Evolutionary conservation across 2,888 invertebrate species (phyloP), one percentile per base, ranked within the genome.

Genomic region (Abscondita cerata): DNA sequence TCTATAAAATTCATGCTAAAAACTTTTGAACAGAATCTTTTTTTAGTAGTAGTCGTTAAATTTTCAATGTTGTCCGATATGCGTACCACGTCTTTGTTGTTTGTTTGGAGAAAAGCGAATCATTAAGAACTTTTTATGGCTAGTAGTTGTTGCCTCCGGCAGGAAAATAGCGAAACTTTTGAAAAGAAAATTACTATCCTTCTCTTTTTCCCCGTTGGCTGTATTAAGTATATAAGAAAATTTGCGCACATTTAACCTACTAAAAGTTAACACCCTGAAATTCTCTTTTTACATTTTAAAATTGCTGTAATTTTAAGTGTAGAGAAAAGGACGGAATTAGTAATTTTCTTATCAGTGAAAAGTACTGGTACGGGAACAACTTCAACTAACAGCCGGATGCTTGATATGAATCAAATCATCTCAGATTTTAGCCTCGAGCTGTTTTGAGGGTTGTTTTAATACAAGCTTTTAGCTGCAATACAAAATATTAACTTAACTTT

Each of bases 401-500:
- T 48, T 55, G 62, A 62, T 65, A 59, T 52, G 62, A 62, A 62
- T 65, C 62, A 59, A 59, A 65, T 62, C 62, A 62, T 59, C 54
- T 59, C 58, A 47, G 54, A 62, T 54, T 62, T 50, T 33, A 51
- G 59, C 62, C 19, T 34, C 11, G 36, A 33, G 62, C 19, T 33
- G 16, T 47, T 62, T 48, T 33, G 47, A 18, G 58, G 53, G 62
- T 40, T 54, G 38, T 31, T 58, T 58, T 50, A 62, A 40, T 46
- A 52, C 52, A 52, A 62, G 62, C 52, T 62, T 62, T 52, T 48
- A 56, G 47, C 47, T 56, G 25, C 52, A 57, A 46, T 16, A 48
- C 56, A 62, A 62, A 62, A 52, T 52, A 57, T 40, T 13, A 57
- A 57, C 31, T 57, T 55, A 56, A 51, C 48, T 57, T 54, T 6